Percentiles rank a stretch among this genome's conserved stretches.
Evolutionary conservation across 2,888 invertebrate species (phyloP).

Genomic region (Amitus sp.): DNA sequence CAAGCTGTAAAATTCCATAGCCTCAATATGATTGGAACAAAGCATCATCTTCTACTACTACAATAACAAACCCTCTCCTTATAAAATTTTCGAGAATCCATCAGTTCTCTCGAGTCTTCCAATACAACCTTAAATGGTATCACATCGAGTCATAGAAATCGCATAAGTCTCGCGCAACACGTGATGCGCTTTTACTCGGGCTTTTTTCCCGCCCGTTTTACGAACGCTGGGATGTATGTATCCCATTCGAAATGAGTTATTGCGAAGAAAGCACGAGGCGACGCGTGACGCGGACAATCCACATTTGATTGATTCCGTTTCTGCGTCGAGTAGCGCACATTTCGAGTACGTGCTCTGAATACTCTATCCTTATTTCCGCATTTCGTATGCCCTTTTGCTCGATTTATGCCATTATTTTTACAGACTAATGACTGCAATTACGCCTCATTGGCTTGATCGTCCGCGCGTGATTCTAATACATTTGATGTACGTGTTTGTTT

Average conservation of each 20-base stretch:
- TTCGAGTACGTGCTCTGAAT: conserved; percentile 54
- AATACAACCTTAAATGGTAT: too few relatives aligned
- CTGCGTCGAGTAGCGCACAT: conserved; percentile 47
- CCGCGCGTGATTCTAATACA: too few relatives aligned
- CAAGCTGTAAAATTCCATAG: too few relatives aligned
- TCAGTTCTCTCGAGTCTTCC: too few relatives aligned
- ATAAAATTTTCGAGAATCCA: too few relatives aligned
- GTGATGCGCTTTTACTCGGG: background rate
- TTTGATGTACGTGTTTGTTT: too few relatives aligned
- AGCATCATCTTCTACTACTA: too few relatives aligned
- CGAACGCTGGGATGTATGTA: conserved; percentile 26
- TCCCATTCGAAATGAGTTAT: conserved; percentile 42
- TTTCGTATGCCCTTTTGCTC: conserved; percentile 57
- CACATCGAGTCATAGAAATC: background rate
- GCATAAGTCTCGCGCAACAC: background rate
- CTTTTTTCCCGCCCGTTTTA: background rate
- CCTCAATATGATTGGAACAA: too few relatives aligned
- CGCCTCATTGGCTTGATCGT: background rate
- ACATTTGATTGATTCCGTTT: conserved; percentile 59
- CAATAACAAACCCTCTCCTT: too few relatives aligned
- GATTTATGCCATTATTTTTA: conserved; percentile 50
- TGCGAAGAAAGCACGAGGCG: conserved; percentile 25
- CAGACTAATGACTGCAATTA: conserved; percentile 29
- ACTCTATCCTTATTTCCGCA: conserved; percentile 47
- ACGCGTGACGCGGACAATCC: conserved; percentile 43